Percentiles rank a stretch among this genome's conserved stretches.
Conservation (phyloP, 2,113 vertebrate species). For the Thymallus thymallus region DNA sequence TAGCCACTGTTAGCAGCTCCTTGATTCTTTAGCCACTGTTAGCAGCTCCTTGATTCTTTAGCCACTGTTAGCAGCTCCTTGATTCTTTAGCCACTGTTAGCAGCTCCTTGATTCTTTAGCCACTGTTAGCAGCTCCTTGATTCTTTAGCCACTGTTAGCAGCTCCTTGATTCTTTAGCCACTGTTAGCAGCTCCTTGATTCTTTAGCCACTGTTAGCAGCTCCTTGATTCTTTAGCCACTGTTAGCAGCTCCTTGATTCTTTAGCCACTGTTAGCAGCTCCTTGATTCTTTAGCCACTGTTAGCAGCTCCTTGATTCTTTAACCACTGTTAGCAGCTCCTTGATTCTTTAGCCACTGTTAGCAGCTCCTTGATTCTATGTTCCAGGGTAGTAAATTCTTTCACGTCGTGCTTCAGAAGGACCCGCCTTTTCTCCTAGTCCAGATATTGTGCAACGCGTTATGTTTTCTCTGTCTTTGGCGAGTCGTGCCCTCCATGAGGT, state of each 20-base stretch:
- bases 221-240: no score
- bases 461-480: constrained; percentile 19
- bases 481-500: constrained; percentile 16
- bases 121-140: background rate
- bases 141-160: constrained; percentile 1
- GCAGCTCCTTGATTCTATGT: background rate
- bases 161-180: no score
- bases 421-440: constrained; percentile 16
- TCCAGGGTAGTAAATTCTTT: no score
- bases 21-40: background rate
- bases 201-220: background rate
- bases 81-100: constrained; percentile 1
- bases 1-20: background rate
- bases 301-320: background rate
- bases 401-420: background rate
- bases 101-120: no score
- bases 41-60: background rate
- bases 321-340: background rate
- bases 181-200: background rate
- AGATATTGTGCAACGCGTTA: constrained; percentile 29
- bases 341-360: background rate
- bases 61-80: background rate
- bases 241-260: background rate
- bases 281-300: no score
- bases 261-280: background rate